Evolutionary conservation across 2,888 invertebrate species (phyloP).

Genomic region (Idaea dimidiata): DNA sequence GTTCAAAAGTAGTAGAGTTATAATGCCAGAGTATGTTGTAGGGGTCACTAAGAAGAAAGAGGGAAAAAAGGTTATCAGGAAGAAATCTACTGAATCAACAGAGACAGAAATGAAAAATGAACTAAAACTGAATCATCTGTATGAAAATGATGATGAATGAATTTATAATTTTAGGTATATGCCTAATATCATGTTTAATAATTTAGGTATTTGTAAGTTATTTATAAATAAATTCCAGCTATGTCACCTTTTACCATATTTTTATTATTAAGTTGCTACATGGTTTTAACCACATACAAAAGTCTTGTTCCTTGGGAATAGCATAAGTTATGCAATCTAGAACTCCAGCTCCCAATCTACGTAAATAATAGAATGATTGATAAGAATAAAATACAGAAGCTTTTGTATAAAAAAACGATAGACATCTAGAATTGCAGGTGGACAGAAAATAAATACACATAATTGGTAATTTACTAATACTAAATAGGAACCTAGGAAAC

Average conservation of each 20-base stretch:
- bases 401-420: no score
- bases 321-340: no score
- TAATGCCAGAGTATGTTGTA: slow-evolving; percentile 92
- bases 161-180: slow-evolving; percentile 6
- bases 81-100: slow-evolving; percentile 24
- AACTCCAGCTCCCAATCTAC: neutral
- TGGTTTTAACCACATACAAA: neutral
- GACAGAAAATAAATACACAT: no score
- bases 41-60: slow-evolving; percentile 82
- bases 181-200: neutral
- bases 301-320: no score
- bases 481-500: no score
- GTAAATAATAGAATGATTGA: no score
- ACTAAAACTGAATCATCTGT: slow-evolving; percentile 72
- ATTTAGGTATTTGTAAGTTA: neutral
- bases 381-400: no score
- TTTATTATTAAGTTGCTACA: neutral
- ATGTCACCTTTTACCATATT: neutral
- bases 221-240: neutral
- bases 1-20: slow-evolving; percentile 84
- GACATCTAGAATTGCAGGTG: no score
- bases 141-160: slow-evolving; percentile 57
- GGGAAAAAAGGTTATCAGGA: slow-evolving; percentile 52
- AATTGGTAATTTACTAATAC: no score
- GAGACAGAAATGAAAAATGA: slow-evolving; percentile 46